Evolutionary conservation across 2,888 invertebrate species (phyloP).

Genomic region (Andrena dorsata): DNA sequence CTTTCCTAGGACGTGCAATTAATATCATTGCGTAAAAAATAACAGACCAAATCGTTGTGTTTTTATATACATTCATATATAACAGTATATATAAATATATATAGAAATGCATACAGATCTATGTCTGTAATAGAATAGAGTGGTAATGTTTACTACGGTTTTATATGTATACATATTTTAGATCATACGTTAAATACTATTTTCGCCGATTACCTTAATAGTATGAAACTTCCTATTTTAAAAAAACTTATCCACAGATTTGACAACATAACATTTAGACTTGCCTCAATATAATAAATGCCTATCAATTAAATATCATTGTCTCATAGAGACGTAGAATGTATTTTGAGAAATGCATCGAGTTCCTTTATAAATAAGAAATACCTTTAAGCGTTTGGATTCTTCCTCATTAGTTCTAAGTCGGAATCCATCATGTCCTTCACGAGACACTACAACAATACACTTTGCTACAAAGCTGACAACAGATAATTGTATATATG

Average conservation of each 20-base stretch:
- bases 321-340: constrained; percentile 53
- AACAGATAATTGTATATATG: constrained; percentile 14
- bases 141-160: constrained; percentile 9
- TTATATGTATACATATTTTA: constrained; percentile 10
- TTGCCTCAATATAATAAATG: constrained; percentile 14
- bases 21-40: neutral
- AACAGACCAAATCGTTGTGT: constrained; percentile 3
- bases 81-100: constrained; percentile 14
- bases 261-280: constrained; percentile 30
- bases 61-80: constrained; percentile 7
- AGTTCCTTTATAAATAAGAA: constrained; percentile 21
- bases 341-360: constrained; percentile 54
- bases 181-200: constrained; percentile 3
- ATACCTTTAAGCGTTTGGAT: constrained; percentile 92
- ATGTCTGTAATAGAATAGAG: constrained; percentile 15
- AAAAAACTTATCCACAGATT: constrained; percentile 3
- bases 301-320: constrained; percentile 26
- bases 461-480: neutral
- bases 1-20: neutral
- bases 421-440: constrained; percentile 98
- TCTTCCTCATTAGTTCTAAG: constrained; percentile 94
- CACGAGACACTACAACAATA: constrained; percentile 89
- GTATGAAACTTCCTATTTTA: neutral
- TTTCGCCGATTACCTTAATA: constrained; percentile 21
- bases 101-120: neutral